A percentile compares a stretch with the other conserved stretches of the same genome.
Conservation (phyloP, 2,113 vertebrate species). For the Gorsachius goisagi region DNA sequence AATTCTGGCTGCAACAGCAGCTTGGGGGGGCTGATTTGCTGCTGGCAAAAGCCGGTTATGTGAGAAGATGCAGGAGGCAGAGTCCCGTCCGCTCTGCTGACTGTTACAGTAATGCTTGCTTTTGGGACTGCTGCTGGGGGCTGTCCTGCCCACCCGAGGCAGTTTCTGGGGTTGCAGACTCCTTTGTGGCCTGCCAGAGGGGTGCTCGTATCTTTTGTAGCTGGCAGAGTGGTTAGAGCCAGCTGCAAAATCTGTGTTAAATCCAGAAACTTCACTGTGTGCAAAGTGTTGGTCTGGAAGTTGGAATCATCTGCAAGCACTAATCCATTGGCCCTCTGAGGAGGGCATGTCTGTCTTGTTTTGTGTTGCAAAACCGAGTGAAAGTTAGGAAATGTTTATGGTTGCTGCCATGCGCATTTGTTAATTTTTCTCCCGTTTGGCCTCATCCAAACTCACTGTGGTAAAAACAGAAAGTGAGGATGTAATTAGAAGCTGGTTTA, state of each 20-base stretch:
- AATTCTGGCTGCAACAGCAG: not conserved
- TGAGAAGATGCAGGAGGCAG: not conserved
- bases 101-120: not conserved
- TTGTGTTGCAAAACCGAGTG: not conserved
- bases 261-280: not conserved
- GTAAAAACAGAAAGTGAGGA: conserved; percentile 4
- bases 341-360: not conserved
- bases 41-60: not conserved
- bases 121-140: not conserved
- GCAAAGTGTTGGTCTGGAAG: not conserved
- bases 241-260: not conserved
- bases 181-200: fast-evolving
- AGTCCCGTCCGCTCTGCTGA: not conserved
- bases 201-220: not conserved
- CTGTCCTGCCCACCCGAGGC: not conserved
- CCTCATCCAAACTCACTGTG: not conserved
- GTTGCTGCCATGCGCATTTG: not conserved
- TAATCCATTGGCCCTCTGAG: not conserved
- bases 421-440: conserved; percentile 21
- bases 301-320: not conserved
- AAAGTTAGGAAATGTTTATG: conserved; percentile 20
- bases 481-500: conserved; percentile 9
- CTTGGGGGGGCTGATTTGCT: not conserved
- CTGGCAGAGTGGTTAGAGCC: not conserved
- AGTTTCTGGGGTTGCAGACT: not conserved